phyloP scores from a whole-genome alignment of 2,888 invertebrate species.

The Heteromurus nitidus region DNA sequence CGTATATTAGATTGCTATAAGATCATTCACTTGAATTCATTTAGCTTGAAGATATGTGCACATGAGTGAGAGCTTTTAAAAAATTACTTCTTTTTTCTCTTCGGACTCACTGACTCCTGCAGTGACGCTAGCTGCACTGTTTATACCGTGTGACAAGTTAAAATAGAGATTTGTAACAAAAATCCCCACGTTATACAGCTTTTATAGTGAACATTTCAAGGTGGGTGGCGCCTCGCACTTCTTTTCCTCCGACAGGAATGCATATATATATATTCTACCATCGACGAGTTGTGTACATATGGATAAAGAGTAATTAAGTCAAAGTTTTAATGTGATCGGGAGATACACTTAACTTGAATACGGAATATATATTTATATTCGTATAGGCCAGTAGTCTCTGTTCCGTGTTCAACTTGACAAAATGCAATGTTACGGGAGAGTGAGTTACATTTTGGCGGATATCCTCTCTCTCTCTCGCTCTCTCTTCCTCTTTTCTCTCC shows the following conservation, averaged over 20 bases:
- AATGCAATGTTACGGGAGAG: constrained; percentile 64
- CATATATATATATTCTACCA: too few species aligned
- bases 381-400: not conserved
- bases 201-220: not conserved
- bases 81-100: too few species aligned
- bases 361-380: not conserved
- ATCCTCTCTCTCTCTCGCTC: not conserved
- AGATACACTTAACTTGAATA: not conserved
- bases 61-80: constrained; percentile 22
- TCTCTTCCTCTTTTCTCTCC: not conserved
- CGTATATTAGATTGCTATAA: too few species aligned
- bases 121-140: not conserved
- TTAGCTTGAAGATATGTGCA: constrained; percentile 38
- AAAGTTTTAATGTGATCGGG: not conserved
- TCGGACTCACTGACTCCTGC: not conserved
- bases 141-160: constrained; percentile 42
- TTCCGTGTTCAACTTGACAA: constrained; percentile 32
- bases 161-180: constrained; percentile 9
- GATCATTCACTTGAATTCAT: constrained; percentile 45
- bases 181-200: not conserved
- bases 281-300: constrained; percentile 18
- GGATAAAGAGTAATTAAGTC: constrained; percentile 5
- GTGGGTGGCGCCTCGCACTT: constrained; percentile 35
- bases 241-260: not conserved
- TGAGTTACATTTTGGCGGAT: constrained; percentile 54